Conservation (phyloP, 2,888 invertebrate species). For the Netelia fuscicornis region DNA sequence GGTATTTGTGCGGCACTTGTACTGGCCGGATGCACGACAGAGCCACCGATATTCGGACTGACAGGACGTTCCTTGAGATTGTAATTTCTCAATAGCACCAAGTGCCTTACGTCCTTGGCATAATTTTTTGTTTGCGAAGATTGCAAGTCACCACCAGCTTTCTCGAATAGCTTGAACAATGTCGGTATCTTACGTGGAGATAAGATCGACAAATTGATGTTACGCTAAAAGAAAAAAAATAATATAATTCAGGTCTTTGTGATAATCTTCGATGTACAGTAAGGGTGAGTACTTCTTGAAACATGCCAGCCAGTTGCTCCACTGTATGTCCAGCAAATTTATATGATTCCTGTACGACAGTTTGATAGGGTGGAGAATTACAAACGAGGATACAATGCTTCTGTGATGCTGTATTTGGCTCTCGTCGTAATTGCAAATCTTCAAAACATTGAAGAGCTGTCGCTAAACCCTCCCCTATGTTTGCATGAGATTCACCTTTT, state of each 20-base stretch:
- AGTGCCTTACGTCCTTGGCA: constrained; percentile 94
- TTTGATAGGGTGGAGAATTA: constrained; percentile 96
- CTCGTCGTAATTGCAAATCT: constrained; percentile 89
- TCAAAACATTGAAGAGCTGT: constrained; percentile 95
- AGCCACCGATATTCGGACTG: constrained; percentile 87
- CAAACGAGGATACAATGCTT: constrained; percentile 94
- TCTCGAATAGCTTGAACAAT: constrained; percentile 94
- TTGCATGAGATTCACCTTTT: constrained; percentile 94
- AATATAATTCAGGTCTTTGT: constrained; percentile 15
- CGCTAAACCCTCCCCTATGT: constrained; percentile 95
- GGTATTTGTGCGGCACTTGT: constrained; percentile 83
- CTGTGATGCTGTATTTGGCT: constrained; percentile 86
- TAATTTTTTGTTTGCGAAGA: constrained; percentile 94
- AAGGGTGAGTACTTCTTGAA: constrained; percentile 89
- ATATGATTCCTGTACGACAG: constrained; percentile 92
- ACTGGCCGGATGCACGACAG: constrained; percentile 79
- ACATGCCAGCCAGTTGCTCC: constrained; percentile 93
- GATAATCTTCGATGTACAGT: not conserved
- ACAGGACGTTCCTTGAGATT: constrained; percentile 89
- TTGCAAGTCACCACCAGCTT: constrained; percentile 94
- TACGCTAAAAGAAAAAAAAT: constrained; percentile 86
- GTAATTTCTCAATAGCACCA: constrained; percentile 87
- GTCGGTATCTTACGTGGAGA: constrained; percentile 95
- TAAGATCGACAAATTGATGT: constrained; percentile 94
- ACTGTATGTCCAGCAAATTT: constrained; percentile 91